Evolutionary conservation across 1,140 invertebrate genomes (phyloP).

Genomic region (Zaprionus inermis): DNA sequence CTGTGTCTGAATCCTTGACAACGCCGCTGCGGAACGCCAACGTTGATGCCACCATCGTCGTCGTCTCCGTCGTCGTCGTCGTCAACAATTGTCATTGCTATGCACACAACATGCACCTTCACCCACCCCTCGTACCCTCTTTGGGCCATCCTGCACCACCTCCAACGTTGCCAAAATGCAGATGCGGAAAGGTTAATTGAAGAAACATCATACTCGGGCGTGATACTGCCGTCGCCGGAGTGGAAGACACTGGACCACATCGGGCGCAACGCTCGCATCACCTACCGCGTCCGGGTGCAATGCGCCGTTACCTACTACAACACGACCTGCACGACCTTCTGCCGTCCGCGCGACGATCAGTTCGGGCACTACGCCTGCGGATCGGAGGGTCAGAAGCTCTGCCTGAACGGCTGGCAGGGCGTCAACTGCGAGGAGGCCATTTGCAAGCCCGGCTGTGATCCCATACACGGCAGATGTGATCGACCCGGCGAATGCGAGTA

Average conservation of each 20-base stretch:
- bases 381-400: slow-evolving; percentile 94
- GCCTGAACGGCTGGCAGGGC: slow-evolving; percentile 96
- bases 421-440: slow-evolving; percentile 96
- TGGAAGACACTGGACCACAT: slow-evolving; percentile 95
- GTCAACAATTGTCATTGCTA: slow-evolving; percentile 69
- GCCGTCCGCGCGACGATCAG: slow-evolving; percentile 94
- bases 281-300: slow-evolving; percentile 94
- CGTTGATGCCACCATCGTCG: slow-evolving; percentile 78
- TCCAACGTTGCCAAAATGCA: slow-evolving; percentile 68
- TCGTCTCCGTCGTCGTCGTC: slow-evolving; percentile 1
- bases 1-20: slow-evolving; percentile 33
- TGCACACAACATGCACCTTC: slow-evolving; percentile 33
- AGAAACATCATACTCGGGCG: slow-evolving; percentile 94
- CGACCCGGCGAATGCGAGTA: slow-evolving; percentile 94
- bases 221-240: slow-evolving; percentile 93
- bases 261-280: slow-evolving; percentile 89
- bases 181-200: slow-evolving; percentile 91
- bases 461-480: slow-evolving; percentile 94
- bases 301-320: slow-evolving; percentile 97
- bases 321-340: slow-evolving; percentile 96
- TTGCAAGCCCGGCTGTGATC: slow-evolving; percentile 95
- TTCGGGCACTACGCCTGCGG: slow-evolving; percentile 98
- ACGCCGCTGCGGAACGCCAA: slow-evolving; percentile 68
- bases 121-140: slow-evolving; percentile 7
- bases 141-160: slow-evolving; percentile 3